phyloP scores from a whole-genome alignment of 1,140 invertebrate genomes.

The Aphelinus certus region DNA sequence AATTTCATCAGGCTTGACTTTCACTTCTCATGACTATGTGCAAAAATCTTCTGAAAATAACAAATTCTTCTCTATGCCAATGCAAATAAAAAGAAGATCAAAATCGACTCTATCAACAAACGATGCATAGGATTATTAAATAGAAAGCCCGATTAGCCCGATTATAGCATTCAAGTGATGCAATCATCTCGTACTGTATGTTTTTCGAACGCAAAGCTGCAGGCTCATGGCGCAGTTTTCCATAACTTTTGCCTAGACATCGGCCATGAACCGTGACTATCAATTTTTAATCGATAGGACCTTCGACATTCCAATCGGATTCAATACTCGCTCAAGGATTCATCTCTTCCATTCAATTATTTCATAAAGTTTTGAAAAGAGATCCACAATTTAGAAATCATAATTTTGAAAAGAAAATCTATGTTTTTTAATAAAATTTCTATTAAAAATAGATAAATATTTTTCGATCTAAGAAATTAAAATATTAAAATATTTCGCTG shows the following conservation, averaged over 20 bases:
- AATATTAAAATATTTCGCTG: no score
- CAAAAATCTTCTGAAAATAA: background rate
- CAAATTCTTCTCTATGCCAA: no score
- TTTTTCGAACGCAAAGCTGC: no score
- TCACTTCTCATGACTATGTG: conserved; percentile 7
- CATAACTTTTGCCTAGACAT: background rate
- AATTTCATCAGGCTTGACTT: background rate
- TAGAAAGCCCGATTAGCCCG: no score
- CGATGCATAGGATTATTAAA: no score
- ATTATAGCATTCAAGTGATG: background rate
- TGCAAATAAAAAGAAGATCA: background rate
- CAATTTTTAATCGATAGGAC: background rate
- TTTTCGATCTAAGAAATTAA: no score
- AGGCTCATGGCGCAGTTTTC: no score
- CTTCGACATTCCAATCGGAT: background rate
- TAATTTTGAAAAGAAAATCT: background rate
- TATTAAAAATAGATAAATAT: no score
- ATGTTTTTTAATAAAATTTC: no score
- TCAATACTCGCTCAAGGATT: background rate
- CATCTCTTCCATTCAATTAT: background rate
- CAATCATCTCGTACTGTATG: background rate
- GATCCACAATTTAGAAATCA: conserved; percentile 1
- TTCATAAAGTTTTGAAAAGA: background rate
- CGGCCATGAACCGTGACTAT: background rate
- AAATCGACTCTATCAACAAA: no score